Evolutionary conservation across 2,888 invertebrate genomes (phyloP).

Genomic region (Nesidiocoris tenuis): DNA sequence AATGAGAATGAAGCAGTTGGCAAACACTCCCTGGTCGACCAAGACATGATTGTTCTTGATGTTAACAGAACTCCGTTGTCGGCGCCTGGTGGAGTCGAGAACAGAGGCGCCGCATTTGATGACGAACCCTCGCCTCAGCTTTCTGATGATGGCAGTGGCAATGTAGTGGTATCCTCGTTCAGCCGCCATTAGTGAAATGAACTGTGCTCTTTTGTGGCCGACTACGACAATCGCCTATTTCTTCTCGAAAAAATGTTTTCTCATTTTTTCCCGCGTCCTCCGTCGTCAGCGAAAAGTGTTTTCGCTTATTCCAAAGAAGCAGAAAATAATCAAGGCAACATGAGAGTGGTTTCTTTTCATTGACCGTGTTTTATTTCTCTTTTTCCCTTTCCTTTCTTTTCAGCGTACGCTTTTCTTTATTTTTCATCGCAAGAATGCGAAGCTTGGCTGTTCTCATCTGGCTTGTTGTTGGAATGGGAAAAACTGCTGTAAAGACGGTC

Average conservation of each 20-base stretch:
- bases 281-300: constrained; percentile 34
- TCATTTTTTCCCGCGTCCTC: too few species aligned
- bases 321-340: constrained; percentile 17
- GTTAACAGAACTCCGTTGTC: too few species aligned
- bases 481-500: not conserved
- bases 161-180: too few species aligned
- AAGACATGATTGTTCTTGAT: too few species aligned
- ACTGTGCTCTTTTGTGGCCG: constrained; percentile 32
- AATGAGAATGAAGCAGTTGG: too few species aligned
- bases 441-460: not conserved
- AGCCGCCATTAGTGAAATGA: constrained; percentile 37
- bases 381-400: not conserved
- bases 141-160: too few species aligned
- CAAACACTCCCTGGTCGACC: too few species aligned
- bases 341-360: not conserved
- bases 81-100: not conserved
- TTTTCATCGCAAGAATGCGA: not conserved
- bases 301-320: constrained; percentile 26
- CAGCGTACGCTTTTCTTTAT: not conserved
- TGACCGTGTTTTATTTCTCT: not conserved
- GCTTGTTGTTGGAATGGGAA: not conserved
- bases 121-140: not conserved
- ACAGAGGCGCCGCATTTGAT: not conserved
- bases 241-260: not conserved
- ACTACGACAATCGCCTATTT: constrained; percentile 27